A percentile compares a stretch with the other conserved stretches of the same genome.
These are phyloP conservation scores for Cheilosia vulpina DNA, from an alignment of 2,888 invertebrate species.

Conservation along the genomic window DNA sequence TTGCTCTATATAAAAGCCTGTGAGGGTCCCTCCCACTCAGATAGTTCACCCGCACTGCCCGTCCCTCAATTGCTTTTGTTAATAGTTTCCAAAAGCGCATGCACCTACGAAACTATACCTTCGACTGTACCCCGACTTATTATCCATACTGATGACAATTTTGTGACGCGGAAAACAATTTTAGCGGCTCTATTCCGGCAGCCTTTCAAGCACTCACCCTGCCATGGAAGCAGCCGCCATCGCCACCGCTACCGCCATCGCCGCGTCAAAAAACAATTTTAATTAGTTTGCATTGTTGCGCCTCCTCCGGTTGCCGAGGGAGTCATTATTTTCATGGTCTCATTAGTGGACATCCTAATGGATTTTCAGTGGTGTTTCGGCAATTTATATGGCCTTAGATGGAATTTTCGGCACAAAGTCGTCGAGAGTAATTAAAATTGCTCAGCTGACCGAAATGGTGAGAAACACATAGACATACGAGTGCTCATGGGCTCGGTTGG, in stretches of 20 bases:
- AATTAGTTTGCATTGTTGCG: constrained; percentile 71
- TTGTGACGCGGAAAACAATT: constrained; percentile 61
- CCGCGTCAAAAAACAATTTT: constrained; percentile 65
- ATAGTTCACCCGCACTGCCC: no score
- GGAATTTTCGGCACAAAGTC: constrained; percentile 18
- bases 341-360: constrained; percentile 72
- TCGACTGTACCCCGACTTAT: constrained; percentile 52
- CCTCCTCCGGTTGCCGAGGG: constrained; percentile 50
- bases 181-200: constrained; percentile 13
- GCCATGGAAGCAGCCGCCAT: neutral
- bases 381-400: constrained; percentile 49
- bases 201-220: neutral
- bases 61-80: no score
- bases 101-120: neutral
- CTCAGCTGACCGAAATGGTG: constrained; percentile 39
- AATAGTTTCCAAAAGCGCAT: neutral
- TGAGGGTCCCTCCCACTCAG: no score
- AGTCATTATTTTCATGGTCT: constrained; percentile 71
- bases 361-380: constrained; percentile 66
- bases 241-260: neutral
- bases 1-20: no score
- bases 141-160: constrained; percentile 65
- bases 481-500: neutral
- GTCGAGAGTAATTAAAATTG: constrained; percentile 62
- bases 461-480: constrained; percentile 1